These are phyloP conservation scores for Enteromius paludinosus DNA, from an alignment of 2,797 vertebrate genomes.

Conservation along the genomic window DNA sequence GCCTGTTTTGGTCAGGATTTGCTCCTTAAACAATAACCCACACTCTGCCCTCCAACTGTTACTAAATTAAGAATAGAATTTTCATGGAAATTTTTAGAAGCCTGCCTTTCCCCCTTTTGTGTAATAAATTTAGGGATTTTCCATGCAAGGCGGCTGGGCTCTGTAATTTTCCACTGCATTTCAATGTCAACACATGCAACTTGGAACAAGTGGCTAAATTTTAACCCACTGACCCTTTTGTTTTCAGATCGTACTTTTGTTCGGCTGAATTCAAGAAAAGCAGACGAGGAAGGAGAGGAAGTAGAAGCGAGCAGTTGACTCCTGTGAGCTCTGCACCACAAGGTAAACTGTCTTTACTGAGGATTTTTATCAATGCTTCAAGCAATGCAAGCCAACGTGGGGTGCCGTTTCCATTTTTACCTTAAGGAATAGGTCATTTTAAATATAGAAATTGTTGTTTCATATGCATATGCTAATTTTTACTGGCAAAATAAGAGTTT, in stretches of 20 bases:
- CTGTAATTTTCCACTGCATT: conserved; percentile 51
- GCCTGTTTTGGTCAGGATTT: conserved; percentile 25
- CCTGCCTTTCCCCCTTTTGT: conserved; percentile 38
- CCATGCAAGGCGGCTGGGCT: background rate
- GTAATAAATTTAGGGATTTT: conserved; percentile 56
- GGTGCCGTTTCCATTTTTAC: background rate
- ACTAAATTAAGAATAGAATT: conserved; percentile 43
- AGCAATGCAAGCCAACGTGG: background rate
- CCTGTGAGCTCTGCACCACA: conserved; percentile 16
- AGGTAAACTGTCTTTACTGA: conserved; percentile 23
- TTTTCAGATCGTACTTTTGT: conserved; percentile 40
- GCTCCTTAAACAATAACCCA: conserved; percentile 2
- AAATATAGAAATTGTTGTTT: background rate
- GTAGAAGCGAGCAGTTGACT: conserved; percentile 6
- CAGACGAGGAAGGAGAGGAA: conserved; percentile 1
- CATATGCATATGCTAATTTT: background rate
- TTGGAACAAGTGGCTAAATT: conserved; percentile 34
- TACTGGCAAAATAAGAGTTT: background rate
- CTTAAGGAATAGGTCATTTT: background rate
- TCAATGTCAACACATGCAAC: background rate
- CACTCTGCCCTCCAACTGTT: conserved; percentile 26
- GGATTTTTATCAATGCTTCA: background rate
- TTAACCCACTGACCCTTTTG: conserved; percentile 41
- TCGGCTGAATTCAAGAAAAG: conserved; percentile 10
- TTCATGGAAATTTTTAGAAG: conserved; percentile 47